A percentile compares a stretch with the other conserved stretches of the same genome.
These are phyloP conservation scores for Himalopsyche japonica DNA, from an alignment of 2,888 invertebrate species.

Conservation along the genomic window DNA sequence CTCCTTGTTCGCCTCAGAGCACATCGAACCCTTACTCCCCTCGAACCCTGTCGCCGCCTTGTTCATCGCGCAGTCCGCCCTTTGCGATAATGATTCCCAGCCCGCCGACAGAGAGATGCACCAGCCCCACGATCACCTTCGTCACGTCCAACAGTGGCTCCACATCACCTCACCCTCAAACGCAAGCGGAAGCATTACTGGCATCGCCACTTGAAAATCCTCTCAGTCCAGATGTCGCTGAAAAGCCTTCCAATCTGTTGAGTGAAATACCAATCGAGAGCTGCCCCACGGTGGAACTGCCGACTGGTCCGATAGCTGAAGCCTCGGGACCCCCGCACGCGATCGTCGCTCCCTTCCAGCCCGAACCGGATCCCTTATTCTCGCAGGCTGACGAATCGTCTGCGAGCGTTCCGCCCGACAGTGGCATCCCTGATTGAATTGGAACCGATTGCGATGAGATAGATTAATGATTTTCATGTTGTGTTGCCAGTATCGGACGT, in stretches of 20 bases:
- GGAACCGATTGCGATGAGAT: neutral
- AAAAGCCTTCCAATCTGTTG: neutral
- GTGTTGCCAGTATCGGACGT: neutral
- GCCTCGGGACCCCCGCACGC: conserved; percentile 23
- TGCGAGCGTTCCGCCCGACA: neutral
- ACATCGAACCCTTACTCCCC: conserved; percentile 6
- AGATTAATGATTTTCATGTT: neutral
- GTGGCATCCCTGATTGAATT: neutral
- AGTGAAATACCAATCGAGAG: conserved; percentile 1
- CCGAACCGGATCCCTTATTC: conserved; percentile 22
- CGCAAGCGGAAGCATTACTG: neutral
- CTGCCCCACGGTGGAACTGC: conserved; percentile 2
- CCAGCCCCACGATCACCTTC: neutral
- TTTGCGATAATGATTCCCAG: neutral
- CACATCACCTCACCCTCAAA: neutral
- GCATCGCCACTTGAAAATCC: neutral
- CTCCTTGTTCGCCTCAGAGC: conserved; percentile 51
- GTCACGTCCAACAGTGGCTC: neutral
- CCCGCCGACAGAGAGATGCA: neutral
- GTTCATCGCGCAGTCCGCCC: neutral
- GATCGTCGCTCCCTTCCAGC: conserved; percentile 29
- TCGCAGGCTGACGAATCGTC: neutral
- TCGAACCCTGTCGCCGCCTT: neutral
- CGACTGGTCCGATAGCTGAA: neutral
- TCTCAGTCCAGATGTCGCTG: neutral